Conservation (phyloP, 2,888 invertebrate genomes). For the Dryobotodes eremita region DNA sequence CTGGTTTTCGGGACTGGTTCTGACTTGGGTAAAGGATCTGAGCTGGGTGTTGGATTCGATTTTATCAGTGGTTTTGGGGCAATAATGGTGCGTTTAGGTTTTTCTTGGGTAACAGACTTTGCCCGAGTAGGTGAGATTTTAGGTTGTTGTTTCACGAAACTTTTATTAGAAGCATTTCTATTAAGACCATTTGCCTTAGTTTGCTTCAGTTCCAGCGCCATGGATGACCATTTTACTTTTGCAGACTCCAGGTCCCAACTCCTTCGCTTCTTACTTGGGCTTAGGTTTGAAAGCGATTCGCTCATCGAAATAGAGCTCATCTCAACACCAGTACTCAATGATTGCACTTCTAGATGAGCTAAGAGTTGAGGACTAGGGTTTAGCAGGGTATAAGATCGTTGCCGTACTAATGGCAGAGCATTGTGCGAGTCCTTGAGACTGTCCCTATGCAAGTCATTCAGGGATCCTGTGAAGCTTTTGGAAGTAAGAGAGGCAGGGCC, state of each 20-base stretch:
- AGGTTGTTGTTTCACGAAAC: slow-evolving; percentile 52
- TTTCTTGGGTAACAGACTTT: slow-evolving; percentile 72
- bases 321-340: slow-evolving; percentile 85
- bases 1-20: slow-evolving; percentile 65
- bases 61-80: slow-evolving; percentile 65
- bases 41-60: slow-evolving; percentile 69
- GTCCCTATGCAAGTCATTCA: slow-evolving; percentile 84
- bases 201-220: slow-evolving; percentile 85
- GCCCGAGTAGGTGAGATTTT: slow-evolving; percentile 70
- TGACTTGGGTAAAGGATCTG: slow-evolving; percentile 63
- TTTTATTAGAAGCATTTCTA: slow-evolving; percentile 54
- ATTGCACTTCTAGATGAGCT: slow-evolving; percentile 91
- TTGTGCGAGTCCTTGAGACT: slow-evolving; percentile 75
- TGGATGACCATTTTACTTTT: slow-evolving; percentile 89
- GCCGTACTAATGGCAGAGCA: slow-evolving; percentile 90
- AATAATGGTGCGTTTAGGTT: slow-evolving; percentile 66
- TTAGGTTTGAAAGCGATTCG: slow-evolving; percentile 84
- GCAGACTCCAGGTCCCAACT: slow-evolving; percentile 88
- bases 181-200: slow-evolving; percentile 63
- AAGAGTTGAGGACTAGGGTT: slow-evolving; percentile 94
- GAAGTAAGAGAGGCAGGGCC: slow-evolving; percentile 80
- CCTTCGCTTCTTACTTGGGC: slow-evolving; percentile 82
- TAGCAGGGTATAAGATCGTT: slow-evolving; percentile 95
- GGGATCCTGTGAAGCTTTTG: slow-evolving; percentile 87
- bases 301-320: slow-evolving; percentile 89